These are phyloP conservation scores for Cyanocitta stelleri DNA, from an alignment of 2,113 vertebrate genomes.

Conservation along the genomic window DNA sequence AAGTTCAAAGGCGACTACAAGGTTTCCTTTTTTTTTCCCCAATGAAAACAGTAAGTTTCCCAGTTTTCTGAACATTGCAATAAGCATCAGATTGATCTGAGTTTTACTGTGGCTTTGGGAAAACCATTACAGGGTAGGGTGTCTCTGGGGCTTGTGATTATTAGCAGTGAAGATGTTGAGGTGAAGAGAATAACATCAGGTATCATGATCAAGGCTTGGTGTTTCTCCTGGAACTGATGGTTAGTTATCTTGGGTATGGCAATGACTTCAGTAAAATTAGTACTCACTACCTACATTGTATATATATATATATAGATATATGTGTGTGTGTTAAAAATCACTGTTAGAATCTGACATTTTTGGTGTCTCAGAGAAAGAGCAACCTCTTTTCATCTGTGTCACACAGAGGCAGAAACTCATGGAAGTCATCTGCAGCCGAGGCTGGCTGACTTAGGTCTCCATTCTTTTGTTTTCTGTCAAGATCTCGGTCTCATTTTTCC, in stretches of 20 bases:
- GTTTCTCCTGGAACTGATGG: neutral
- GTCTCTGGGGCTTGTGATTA: neutral
- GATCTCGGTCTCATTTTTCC: neutral
- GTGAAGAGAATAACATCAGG: neutral
- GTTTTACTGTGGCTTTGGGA: neutral
- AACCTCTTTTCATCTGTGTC: neutral
- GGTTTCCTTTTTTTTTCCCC: neutral
- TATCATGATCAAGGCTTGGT: neutral
- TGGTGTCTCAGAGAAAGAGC: neutral
- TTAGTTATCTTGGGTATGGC: neutral
- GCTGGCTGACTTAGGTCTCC: neutral
- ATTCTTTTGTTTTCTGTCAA: neutral
- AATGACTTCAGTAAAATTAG: neutral
- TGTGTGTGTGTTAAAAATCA: neutral
- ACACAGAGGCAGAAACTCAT: neutral
- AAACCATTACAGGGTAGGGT: neutral
- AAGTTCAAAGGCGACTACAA: neutral
- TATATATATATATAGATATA: fast-evolving
- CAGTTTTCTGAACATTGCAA: neutral
- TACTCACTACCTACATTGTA: neutral
- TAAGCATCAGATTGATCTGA: neutral
- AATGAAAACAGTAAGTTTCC: neutral
- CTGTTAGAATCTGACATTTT: neutral
- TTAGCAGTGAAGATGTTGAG: neutral
- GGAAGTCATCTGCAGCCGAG: neutral